A percentile compares a stretch with the other conserved stretches of the same genome.
These are phyloP conservation scores for Malaclemys terrapin DNA, from an alignment of 2,113 vertebrate species.

Conservation along the genomic window DNA sequence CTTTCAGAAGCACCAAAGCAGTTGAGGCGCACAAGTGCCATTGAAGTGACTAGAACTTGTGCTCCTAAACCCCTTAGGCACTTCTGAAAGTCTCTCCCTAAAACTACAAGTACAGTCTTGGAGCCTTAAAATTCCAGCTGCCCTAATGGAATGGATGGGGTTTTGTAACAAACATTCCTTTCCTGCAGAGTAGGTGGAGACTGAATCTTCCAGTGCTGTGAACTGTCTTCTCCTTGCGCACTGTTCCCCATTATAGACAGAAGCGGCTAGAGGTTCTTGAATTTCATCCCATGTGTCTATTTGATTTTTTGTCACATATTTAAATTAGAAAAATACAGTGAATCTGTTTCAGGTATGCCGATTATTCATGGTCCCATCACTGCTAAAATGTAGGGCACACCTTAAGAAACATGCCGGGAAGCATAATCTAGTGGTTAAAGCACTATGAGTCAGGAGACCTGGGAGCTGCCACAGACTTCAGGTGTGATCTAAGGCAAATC, in stretches of 20 bases:
- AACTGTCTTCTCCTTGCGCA: neutral
- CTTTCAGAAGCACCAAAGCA: neutral
- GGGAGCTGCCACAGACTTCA: constrained; percentile 4
- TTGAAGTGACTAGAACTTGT: neutral
- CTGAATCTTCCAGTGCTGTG: neutral
- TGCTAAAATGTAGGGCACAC: neutral
- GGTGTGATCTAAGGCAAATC: neutral
- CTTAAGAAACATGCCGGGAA: neutral
- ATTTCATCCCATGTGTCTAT: neutral
- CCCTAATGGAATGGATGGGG: neutral
- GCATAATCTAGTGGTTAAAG: neutral
- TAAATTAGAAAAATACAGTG: neutral
- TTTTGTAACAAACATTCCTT: neutral
- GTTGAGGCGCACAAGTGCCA: too few species aligned
- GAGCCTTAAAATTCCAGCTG: neutral
- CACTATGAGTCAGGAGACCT: neutral
- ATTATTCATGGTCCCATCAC: neutral
- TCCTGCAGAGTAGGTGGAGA: neutral
- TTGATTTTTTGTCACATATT: neutral
- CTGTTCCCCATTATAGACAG: neutral
- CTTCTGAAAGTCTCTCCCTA: neutral
- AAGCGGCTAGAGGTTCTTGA: neutral
- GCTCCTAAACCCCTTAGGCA: neutral
- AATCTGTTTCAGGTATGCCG: neutral
- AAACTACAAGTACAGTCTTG: neutral